Evolutionary conservation across 2,797 vertebrate genomes (phyloP), one percentile per base, ranked within the genome.

Genomic region (Pangasius mekongensis): DNA sequence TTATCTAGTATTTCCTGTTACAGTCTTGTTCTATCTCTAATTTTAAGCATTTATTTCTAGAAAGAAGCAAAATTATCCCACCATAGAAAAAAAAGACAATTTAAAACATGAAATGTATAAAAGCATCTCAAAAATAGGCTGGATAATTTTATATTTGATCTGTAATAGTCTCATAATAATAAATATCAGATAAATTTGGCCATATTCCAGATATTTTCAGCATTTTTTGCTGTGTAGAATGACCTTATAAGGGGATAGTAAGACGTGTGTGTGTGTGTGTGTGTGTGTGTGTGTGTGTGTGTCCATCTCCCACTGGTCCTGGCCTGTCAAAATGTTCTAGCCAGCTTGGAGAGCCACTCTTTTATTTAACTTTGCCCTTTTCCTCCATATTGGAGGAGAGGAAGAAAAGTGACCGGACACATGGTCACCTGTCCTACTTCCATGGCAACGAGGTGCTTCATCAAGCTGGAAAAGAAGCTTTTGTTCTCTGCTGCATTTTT

Each of bases 341-440:
- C 88, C 86, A 83, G 84, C 89, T 67, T 60, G 22, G 30, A 60
- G 36, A 62, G 22, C 58, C 36, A n/a, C 24, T 88, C 82, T 89
- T 69, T 90, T 91, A 91, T 89, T 91, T 91, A 91, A 89, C 87
- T 87, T 56, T 90, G 88, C 89, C 83, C 88, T 86, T 88, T 89
- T 86, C 80, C 74, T 85, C 84, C 77, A 86, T 83, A 78, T 73
- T 88, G 69, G 76, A 87, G 88, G 86, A 89, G 86, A 88, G 73
- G 69, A 89, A 85, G 88, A 86, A 88, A 89, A 88, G 86, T 91
- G 87, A 89, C 87, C 86, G 54, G 87, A 91, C 90, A 91, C 89
- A 89, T 30, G 85, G 77, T 86, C 87, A 91, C 88, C 89, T 89
- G 91, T 82, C 86, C 90, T 87, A 91, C 82, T 89, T 91, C 86